These are phyloP conservation scores for Malurus melanocephalus DNA, from an alignment of 2,113 vertebrate species.

Conservation along the genomic window DNA sequence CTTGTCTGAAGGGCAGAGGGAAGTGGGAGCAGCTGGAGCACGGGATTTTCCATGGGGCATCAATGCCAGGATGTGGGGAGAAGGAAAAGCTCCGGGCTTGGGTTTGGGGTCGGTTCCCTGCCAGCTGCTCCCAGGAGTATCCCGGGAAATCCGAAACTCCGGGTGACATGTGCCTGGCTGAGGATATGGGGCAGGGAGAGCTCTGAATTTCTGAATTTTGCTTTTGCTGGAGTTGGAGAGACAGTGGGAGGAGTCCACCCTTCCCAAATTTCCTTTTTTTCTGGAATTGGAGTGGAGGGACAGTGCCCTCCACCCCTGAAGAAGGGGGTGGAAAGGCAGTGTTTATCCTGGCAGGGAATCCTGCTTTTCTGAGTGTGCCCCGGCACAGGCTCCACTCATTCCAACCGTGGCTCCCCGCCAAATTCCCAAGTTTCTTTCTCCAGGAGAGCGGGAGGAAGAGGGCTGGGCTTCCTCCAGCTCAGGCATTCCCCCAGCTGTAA, in stretches of 20 bases:
- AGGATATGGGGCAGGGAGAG: background rate
- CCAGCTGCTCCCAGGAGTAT: accelerated
- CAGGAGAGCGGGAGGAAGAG: conserved; percentile 47
- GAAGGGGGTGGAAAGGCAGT: conserved; percentile 38
- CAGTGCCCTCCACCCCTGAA: background rate
- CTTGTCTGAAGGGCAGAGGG: accelerated
- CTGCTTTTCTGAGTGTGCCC: background rate
- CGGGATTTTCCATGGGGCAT: background rate
- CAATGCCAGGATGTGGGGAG: accelerated
- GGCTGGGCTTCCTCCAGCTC: conserved; percentile 46
- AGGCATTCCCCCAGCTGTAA: background rate
- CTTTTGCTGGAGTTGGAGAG: too few relatives aligned
- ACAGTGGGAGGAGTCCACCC: background rate
- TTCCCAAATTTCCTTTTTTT: background rate
- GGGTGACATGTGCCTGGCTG: background rate
- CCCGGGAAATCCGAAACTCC: accelerated
- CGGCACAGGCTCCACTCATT: conserved; percentile 57
- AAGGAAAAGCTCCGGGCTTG: background rate
- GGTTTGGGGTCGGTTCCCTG: background rate
- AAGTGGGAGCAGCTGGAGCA: background rate
- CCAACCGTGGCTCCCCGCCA: conserved; percentile 39
- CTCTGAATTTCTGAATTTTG: too few relatives aligned
- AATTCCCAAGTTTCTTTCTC: conserved; percentile 44
- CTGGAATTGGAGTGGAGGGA: background rate
- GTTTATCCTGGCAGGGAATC: conserved; percentile 53